phyloP scores from a whole-genome alignment of 1,140 invertebrate species.

The Scaptomyza pallida region DNA sequence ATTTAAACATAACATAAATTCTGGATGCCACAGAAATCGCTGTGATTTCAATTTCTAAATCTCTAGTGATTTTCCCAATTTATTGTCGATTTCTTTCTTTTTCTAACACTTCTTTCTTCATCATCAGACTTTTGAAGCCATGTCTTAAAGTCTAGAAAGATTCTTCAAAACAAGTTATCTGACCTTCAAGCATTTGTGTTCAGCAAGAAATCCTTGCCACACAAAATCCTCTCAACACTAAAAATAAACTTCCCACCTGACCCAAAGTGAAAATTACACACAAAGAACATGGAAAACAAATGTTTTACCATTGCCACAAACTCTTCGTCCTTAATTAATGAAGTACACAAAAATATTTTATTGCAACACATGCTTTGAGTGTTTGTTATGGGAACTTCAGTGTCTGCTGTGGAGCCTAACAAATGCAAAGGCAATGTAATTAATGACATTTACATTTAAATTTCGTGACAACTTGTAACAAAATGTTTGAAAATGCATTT shows the following conservation, averaged over 20 bases:
- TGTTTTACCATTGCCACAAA: neutral
- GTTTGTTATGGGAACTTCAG: constrained; percentile 16
- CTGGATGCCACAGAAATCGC: too few relatives aligned
- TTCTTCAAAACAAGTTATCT: too few relatives aligned
- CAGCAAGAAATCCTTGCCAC: neutral
- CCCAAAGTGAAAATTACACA: constrained; percentile 25
- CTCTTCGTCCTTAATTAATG: neutral
- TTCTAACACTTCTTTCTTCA: too few relatives aligned
- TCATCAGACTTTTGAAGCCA: too few relatives aligned
- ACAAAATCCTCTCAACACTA: neutral
- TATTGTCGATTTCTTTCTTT: too few relatives aligned
- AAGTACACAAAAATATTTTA: neutral
- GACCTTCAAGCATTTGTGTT: too few relatives aligned
- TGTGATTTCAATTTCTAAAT: too few relatives aligned
- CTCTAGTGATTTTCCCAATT: too few relatives aligned
- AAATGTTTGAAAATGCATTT: constrained; percentile 77
- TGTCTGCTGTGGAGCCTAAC: neutral
- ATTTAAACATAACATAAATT: too few relatives aligned
- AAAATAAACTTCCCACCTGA: constrained; percentile 12
- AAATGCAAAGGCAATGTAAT: constrained; percentile 24
- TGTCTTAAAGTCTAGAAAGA: too few relatives aligned
- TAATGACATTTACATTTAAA: constrained; percentile 77
- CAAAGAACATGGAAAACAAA: constrained; percentile 1
- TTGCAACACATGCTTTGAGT: neutral
- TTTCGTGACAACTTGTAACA: constrained; percentile 53